Evolutionary conservation across 64 coral and sea anemone species (phyloP), one percentile per base, ranked within the genome.

Genomic region (Cladopsammia gracilis): DNA sequence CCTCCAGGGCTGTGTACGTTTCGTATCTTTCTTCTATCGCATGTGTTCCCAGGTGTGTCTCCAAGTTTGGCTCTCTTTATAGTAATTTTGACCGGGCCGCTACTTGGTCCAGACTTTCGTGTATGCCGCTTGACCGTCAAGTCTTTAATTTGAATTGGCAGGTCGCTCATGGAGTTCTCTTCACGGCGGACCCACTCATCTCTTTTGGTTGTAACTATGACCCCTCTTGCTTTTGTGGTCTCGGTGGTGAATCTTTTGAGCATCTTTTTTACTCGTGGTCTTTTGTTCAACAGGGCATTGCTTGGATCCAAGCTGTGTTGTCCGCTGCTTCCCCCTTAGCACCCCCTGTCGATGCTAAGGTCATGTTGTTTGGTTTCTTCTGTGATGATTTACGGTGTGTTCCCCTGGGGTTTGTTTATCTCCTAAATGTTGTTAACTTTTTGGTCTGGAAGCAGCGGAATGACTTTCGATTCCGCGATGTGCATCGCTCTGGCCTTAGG

Each of bases 101-200:
- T 2, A 34, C 34, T 34, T 34, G 34, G 34, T 34, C 34, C 34
- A 34, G 71, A 7, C 14, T 83, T 0, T 45, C 20, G 12, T 82
- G 54, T 4, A 24, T 69, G 3, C 20, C 62, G 3, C 26, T 83
- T 10, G 89, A 91, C 25, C 22, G 89, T 18, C 10, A 26, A 14
- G 62, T 71, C 14, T 14, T 62, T 9, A 77, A 90, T 79, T 58
- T 78, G 10, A 51, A 11, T 4, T 90, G 76, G 89, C 68, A 82
- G 53, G 7, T 58, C 3, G 76, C 77, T 2, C 89, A 90, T 43
- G 65, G 77, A 26, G 76, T 82, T 1, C 50, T 71, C 2, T 72
- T 73, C 16, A 79, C 75, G 1, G 49, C 60, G 2, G 62, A 90
- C 5, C 42, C 64, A 4, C 19, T 90, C 2, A 4, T 42, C 6